A percentile compares a stretch with the other conserved stretches of the same genome.
phyloP scores from a whole-genome alignment of 2,888 invertebrate genomes.

The Reticulitermes lucifugus region DNA sequence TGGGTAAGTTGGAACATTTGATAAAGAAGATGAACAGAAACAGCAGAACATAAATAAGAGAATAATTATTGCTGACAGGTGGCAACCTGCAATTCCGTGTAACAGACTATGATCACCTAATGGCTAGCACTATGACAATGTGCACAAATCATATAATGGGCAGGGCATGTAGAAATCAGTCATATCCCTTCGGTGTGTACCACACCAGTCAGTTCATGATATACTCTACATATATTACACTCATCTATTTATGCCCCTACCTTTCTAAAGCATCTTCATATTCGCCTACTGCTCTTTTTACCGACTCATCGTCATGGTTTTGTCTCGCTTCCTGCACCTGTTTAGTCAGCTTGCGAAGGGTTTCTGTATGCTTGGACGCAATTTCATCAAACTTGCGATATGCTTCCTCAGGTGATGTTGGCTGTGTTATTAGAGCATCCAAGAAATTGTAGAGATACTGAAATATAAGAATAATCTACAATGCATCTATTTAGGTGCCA shows the following conservation, averaged over 20 bases:
- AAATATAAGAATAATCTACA: conserved; percentile 54
- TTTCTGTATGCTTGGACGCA: conserved; percentile 90
- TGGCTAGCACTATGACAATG: too few species aligned
- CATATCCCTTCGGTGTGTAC: too few species aligned
- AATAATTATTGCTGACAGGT: too few species aligned
- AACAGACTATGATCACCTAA: too few species aligned
- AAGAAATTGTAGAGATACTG: conserved; percentile 94
- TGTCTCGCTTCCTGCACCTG: conserved; percentile 93
- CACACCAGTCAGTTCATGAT: background rate
- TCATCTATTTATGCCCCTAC: conserved; percentile 60
- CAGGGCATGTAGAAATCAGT: too few species aligned
- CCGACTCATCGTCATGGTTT: conserved; percentile 88
- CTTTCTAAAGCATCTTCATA: conserved; percentile 90
- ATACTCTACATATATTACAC: background rate
- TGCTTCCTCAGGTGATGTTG: conserved; percentile 96
- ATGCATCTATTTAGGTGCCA: too few species aligned
- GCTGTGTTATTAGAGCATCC: conserved; percentile 96
- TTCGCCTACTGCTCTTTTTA: conserved; percentile 90
- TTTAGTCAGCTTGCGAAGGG: conserved; percentile 90
- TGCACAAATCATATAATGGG: too few species aligned
- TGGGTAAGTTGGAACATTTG: too few species aligned
- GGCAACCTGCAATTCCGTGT: too few species aligned
- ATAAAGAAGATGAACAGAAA: too few species aligned
- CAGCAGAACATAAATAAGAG: too few species aligned
- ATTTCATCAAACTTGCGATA: conserved; percentile 96